A percentile compares a stretch with the other conserved stretches of the same genome.
Evolutionary conservation across 2,113 vertebrate genomes (phyloP).

Genomic region (Pheucticus melanocephalus): DNA sequence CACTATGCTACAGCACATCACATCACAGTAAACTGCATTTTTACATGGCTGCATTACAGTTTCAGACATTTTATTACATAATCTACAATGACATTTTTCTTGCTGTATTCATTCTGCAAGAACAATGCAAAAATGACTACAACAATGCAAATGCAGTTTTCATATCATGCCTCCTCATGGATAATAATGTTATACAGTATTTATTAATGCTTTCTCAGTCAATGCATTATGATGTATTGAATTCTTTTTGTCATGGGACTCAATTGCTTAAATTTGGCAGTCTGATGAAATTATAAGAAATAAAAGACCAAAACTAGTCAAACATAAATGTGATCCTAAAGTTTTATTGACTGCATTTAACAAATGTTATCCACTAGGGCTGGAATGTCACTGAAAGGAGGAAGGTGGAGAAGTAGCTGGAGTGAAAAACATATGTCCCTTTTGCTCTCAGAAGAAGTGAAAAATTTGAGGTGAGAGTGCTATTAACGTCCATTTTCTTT

Average conservation of each 20-base stretch:
- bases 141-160: conserved; percentile 18
- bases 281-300: conserved; percentile 5
- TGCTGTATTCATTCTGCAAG: not conserved
- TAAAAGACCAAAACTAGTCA: not conserved
- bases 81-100: not conserved
- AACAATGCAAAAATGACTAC: conserved; percentile 38
- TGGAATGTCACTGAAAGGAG: not conserved
- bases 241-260: not conserved
- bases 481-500: not conserved
- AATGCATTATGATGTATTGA: not conserved
- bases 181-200: not conserved
- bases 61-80: conserved; percentile 37
- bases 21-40: not conserved
- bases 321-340: not conserved
- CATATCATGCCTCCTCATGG: not conserved
- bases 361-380: not conserved
- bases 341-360: not conserved
- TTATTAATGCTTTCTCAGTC: conserved; percentile 8
- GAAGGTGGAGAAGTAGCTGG: not conserved
- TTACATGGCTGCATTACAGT: not conserved
- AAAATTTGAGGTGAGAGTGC: not conserved
- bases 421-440: not conserved
- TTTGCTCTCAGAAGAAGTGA: not conserved
- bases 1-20: not conserved
- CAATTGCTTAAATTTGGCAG: not conserved